A percentile compares a stretch with the other conserved stretches of the same genome.
These are phyloP conservation scores for Pseudochromis fuscus DNA, from an alignment of 2,797 vertebrate species.

Conservation along the genomic window DNA sequence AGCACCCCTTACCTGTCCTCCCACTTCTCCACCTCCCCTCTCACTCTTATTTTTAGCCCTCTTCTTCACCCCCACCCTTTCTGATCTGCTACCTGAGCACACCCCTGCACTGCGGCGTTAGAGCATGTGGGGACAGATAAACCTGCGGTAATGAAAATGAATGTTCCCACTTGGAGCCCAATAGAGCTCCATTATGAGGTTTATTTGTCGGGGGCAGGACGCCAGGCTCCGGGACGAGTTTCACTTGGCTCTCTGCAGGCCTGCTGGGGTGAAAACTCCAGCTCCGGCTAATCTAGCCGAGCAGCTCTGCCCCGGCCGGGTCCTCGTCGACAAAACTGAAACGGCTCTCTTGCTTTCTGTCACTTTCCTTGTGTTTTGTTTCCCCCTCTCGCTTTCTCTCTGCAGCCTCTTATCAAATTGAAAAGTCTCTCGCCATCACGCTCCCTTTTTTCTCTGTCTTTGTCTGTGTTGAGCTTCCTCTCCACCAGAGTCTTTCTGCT, in stretches of 20 bases:
- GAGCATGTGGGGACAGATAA: constrained; percentile 62
- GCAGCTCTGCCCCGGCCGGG: constrained; percentile 32
- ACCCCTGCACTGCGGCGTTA: constrained; percentile 59
- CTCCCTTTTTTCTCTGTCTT: constrained; percentile 3
- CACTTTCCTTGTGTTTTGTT: constrained; percentile 29
- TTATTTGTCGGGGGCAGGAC: constrained; percentile 54
- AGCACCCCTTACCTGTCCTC: constrained; percentile 29
- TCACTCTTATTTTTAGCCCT: constrained; percentile 10
- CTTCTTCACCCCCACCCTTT: background rate
- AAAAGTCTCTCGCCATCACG: constrained; percentile 18
- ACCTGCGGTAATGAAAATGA: constrained; percentile 75
- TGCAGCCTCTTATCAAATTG: constrained; percentile 20
- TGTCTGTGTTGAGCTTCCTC: constrained; percentile 16
- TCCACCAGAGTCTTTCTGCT: constrained; percentile 14
- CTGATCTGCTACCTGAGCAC: constrained; percentile 39
- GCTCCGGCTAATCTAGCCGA: constrained; percentile 19
- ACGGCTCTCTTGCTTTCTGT: constrained; percentile 32
- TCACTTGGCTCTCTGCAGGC: constrained; percentile 49
- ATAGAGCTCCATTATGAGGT: constrained; percentile 72
- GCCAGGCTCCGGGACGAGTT: constrained; percentile 43
- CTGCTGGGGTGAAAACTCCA: constrained; percentile 37
- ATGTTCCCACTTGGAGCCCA: constrained; percentile 64
- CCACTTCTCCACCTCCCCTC: constrained; percentile 11
- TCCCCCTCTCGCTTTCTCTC: constrained; percentile 21
- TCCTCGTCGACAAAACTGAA: constrained; percentile 18